Conservation (phyloP, 2,113 vertebrate genomes). For the Pseudonaja textilis region DNA sequence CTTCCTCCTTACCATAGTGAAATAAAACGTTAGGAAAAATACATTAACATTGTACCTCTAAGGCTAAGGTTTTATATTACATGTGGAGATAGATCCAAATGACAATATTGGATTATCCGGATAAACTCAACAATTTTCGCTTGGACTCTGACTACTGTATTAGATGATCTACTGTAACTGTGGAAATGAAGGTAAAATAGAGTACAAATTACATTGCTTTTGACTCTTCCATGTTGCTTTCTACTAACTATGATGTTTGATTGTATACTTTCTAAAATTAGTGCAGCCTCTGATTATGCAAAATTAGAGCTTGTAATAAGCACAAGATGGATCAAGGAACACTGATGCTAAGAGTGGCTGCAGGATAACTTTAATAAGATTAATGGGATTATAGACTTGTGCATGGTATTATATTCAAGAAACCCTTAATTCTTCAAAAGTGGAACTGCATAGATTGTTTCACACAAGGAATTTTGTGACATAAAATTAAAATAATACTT, state of each 20-base stretch:
- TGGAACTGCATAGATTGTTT: not conserved
- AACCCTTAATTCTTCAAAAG: conserved; percentile 9
- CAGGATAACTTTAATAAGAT: conserved; percentile 29
- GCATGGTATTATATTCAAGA: not conserved
- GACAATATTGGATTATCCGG: not conserved
- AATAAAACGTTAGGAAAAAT: not conserved
- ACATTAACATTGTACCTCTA: not conserved
- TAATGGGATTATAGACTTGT: conserved; percentile 25
- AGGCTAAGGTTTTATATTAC: not conserved
- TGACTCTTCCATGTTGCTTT: not conserved
- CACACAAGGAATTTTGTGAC: not conserved
- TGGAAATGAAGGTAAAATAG: not conserved
- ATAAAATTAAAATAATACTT: conserved; percentile 2
- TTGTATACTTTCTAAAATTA: not conserved
- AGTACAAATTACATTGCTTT: not conserved
- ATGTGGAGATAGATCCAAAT: not conserved
- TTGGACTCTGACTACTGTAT: not conserved
- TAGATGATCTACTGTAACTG: not conserved
- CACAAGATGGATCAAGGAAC: not conserved
- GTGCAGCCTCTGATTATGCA: not conserved
- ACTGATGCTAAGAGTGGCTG: not conserved
- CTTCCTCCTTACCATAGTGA: not conserved
- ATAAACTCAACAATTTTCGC: not conserved
- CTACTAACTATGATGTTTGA: not conserved
- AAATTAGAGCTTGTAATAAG: not conserved